Evolutionary conservation across 1,140 invertebrate genomes (phyloP).

Genomic region (Drosophila seguyi): DNA sequence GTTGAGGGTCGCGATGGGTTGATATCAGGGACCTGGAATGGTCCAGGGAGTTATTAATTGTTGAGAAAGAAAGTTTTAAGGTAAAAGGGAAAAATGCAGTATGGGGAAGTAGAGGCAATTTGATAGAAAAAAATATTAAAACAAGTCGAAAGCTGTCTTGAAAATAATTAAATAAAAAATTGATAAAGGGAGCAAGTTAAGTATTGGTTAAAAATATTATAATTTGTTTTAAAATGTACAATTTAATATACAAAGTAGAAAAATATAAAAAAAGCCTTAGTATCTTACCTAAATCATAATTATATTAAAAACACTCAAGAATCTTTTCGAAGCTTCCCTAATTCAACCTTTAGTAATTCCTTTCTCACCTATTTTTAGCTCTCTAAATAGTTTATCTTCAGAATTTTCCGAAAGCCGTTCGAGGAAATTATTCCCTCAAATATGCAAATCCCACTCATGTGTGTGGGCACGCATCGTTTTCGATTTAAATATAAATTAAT

Average conservation of each 20-base stretch:
- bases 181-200: neutral
- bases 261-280: too few relatives aligned
- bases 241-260: neutral
- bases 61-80: conserved; percentile 35
- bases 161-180: conserved; percentile 1
- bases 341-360: neutral
- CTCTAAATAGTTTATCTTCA: conserved; percentile 23
- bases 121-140: neutral
- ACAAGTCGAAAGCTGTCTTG: neutral
- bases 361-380: conserved; percentile 10
- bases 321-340: neutral
- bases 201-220: neutral
- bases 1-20: conserved; percentile 21
- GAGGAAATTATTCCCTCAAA: conserved; percentile 31
- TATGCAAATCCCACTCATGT: conserved; percentile 51
- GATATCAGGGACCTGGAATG: conserved; percentile 24
- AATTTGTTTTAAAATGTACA: neutral
- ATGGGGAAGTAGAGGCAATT: neutral
- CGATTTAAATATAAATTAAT: conserved; percentile 80
- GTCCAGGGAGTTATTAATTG: conserved; percentile 51
- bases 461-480: conserved; percentile 57
- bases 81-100: conserved; percentile 1
- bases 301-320: neutral
- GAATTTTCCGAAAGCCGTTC: conserved; percentile 20
- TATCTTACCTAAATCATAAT: neutral